Percentiles rank a stretch among this genome's conserved stretches.
These are phyloP conservation scores for crab-eating macaque (Macaca fascicularis) DNA, from an alignment of 2,113 vertebrate species.

Conservation along the genomic window DNA sequence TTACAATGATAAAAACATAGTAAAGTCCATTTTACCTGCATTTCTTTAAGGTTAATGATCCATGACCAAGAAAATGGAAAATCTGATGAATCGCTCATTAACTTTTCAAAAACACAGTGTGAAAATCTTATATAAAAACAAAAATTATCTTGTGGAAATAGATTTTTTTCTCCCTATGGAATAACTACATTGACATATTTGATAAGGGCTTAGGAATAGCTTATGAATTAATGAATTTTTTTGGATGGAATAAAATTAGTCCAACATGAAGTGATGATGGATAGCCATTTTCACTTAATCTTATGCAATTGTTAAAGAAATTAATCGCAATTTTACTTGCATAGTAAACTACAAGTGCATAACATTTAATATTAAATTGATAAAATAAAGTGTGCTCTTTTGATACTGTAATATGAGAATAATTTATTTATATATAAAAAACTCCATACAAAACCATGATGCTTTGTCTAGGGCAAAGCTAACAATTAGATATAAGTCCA, in stretches of 20 bases:
- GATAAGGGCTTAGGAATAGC: conserved; percentile 42
- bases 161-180: background rate
- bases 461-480: background rate
- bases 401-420: background rate
- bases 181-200: background rate
- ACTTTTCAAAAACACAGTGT: background rate
- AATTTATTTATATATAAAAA: background rate
- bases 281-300: conserved; percentile 23
- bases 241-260: conserved; percentile 13
- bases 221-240: conserved; percentile 1
- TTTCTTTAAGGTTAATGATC: conserved; percentile 59
- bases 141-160: background rate
- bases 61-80: conserved; percentile 59
- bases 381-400: background rate
- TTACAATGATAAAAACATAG: background rate
- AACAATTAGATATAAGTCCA: background rate
- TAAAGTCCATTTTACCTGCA: conserved; percentile 34
- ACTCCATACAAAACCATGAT: background rate
- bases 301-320: background rate
- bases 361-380: conserved; percentile 10
- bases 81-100: conserved; percentile 50
- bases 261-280: conserved; percentile 38
- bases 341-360: background rate
- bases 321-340: background rate
- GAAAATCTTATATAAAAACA: conserved; percentile 50